Evolutionary conservation across 2,888 invertebrate genomes (phyloP).

Genomic region (Nomada flava): DNA sequence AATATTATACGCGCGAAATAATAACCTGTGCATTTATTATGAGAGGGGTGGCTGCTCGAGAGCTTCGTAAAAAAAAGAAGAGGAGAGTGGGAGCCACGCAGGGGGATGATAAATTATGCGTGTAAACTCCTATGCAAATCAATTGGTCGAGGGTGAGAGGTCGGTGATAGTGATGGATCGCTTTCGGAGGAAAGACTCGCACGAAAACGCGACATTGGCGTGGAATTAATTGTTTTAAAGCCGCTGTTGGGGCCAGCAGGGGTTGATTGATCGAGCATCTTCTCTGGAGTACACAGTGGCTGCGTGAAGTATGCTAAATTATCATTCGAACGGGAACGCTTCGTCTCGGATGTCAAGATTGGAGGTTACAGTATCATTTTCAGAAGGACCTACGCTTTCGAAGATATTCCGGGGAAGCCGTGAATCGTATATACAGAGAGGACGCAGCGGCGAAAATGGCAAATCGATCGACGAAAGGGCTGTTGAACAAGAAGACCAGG

Average conservation of each 20-base stretch:
- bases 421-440: background rate
- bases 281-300: background rate
- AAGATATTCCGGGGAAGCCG: background rate
- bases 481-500: conserved; percentile 70
- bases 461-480: conserved; percentile 29
- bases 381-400: too few species aligned
- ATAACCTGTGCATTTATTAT: conserved; percentile 83
- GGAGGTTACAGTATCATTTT: conserved; percentile 4
- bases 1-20: conserved; percentile 84
- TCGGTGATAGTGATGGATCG: conserved; percentile 60
- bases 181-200: background rate
- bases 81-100: conserved; percentile 2
- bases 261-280: conserved; percentile 13
- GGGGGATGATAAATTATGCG: conserved; percentile 76
- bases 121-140: conserved; percentile 80
- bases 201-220: conserved; percentile 15
- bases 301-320: conserved; percentile 21
- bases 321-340: background rate
- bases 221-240: conserved; percentile 20
- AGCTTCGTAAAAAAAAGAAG: conserved; percentile 31
- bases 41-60: conserved; percentile 57
- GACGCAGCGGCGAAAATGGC: conserved; percentile 33
- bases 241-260: background rate
- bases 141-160: conserved; percentile 53
- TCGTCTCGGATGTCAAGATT: too few species aligned